Percentiles rank a stretch among this genome's conserved stretches.
Evolutionary conservation across 2,113 vertebrate genomes (phyloP).

Genomic region (Neoarius graeffei): DNA sequence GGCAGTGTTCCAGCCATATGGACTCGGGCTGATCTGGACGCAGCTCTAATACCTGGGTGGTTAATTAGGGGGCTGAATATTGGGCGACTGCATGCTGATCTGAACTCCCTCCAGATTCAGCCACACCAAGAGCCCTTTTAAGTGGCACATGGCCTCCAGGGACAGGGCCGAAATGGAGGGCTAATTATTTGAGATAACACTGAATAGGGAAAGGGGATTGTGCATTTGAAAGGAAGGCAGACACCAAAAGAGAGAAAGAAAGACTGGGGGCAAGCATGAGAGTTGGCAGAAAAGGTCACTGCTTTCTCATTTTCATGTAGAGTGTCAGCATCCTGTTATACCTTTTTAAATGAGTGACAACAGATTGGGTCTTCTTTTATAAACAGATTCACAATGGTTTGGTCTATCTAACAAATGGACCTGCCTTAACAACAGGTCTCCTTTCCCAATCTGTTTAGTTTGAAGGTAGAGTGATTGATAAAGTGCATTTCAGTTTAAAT

Average conservation of each 20-base stretch:
- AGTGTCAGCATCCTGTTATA: constrained; percentile 80
- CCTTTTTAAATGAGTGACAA: constrained; percentile 84
- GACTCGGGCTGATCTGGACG: constrained; percentile 75
- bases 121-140: constrained; percentile 83
- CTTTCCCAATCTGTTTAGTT: constrained; percentile 48
- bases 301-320: constrained; percentile 79
- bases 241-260: constrained; percentile 41
- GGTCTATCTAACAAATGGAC: constrained; percentile 67
- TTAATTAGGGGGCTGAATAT: constrained; percentile 87
- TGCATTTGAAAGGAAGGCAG: constrained; percentile 71
- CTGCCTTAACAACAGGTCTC: constrained; percentile 71
- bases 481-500: constrained; percentile 28
- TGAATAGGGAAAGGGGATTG: constrained; percentile 73
- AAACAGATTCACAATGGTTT: constrained; percentile 67
- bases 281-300: constrained; percentile 86
- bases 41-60: constrained; percentile 80
- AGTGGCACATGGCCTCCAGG: constrained; percentile 79
- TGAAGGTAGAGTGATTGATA: constrained; percentile 10
- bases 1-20: constrained; percentile 83
- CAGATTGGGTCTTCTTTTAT: constrained; percentile 61
- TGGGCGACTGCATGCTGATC: constrained; percentile 78
- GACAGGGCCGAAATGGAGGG: constrained; percentile 77
- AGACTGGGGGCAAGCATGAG: constrained; percentile 34
- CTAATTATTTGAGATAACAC: constrained; percentile 92
- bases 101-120: constrained; percentile 67